Evolutionary conservation across 1,140 invertebrate species (phyloP).

Genomic region (Paraescarpia echinospica): DNA sequence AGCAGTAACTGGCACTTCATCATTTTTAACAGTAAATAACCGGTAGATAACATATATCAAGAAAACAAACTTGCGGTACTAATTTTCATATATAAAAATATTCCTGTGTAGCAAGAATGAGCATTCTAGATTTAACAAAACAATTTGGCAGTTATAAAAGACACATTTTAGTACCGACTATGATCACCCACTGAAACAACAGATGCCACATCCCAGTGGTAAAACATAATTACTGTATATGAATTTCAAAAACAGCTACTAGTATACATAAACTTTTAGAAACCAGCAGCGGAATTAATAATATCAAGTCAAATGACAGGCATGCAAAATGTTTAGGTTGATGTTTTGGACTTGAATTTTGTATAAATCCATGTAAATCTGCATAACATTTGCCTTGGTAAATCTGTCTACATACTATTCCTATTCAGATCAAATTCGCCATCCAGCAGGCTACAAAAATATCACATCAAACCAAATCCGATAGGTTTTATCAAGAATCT

Average conservation of each 20-base stretch:
- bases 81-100: neutral
- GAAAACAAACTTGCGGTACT: neutral
- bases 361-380: no score
- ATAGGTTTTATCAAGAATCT: no score
- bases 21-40: neutral
- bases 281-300: neutral
- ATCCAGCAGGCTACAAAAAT: no score
- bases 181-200: neutral
- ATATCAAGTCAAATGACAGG: neutral
- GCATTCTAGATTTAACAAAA: neutral
- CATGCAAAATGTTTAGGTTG: no score
- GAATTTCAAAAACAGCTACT: neutral
- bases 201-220: neutral
- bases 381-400: no score
- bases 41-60: neutral
- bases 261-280: neutral
- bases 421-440: no score
- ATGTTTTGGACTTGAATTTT: no score
- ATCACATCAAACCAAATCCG: no score
- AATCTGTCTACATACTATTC: no score
- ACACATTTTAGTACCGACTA: neutral
- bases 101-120: neutral
- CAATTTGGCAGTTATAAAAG: neutral
- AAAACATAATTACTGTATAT: neutral
- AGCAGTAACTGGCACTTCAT: neutral